A percentile compares a stretch with the other conserved stretches of the same genome.
phyloP scores from a whole-genome alignment of 2,797 vertebrate genomes.

The Bryconaethiops microstoma region DNA sequence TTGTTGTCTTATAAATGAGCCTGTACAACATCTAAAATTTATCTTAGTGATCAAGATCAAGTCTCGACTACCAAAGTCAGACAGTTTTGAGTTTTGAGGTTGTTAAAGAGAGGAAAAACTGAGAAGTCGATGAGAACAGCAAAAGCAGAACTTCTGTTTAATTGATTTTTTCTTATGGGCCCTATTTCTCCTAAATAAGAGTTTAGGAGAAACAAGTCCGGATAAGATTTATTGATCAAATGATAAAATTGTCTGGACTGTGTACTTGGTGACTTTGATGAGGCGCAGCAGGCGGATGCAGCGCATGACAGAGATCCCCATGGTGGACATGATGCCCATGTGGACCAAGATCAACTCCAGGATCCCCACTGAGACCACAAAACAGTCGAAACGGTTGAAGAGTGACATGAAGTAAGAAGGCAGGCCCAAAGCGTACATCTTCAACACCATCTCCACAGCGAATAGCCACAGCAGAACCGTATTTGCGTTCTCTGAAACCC shows the following conservation, averaged over 20 bases:
- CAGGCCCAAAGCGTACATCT: constrained; percentile 91
- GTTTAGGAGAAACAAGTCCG: too few species aligned
- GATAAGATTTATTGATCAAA: too few species aligned
- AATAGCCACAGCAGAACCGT: constrained; percentile 86
- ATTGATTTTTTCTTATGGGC: too few species aligned
- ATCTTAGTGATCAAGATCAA: too few species aligned
- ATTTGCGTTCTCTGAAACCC: constrained; percentile 82
- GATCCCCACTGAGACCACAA: constrained; percentile 88
- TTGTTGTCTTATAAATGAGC: too few species aligned
- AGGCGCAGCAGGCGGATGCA: constrained; percentile 91
- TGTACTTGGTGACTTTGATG: constrained; percentile 91
- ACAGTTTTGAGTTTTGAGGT: too few species aligned
- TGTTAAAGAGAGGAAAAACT: too few species aligned
- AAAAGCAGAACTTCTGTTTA: too few species aligned
- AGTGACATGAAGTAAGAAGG: constrained; percentile 92
- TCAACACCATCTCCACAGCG: constrained; percentile 90
- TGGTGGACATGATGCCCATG: constrained; percentile 81
- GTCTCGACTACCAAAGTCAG: too few species aligned
- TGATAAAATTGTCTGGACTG: not conserved
- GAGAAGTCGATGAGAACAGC: too few species aligned
- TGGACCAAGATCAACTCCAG: constrained; percentile 86
- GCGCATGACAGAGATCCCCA: constrained; percentile 92
- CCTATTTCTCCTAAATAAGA: too few species aligned
- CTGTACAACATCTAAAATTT: too few species aligned
- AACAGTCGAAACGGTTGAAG: constrained; percentile 96